Evolutionary conservation across 37 sponge, comb jelly and placozoan genomes (phyloP).

Genomic region (Petrosia ficiformis): DNA sequence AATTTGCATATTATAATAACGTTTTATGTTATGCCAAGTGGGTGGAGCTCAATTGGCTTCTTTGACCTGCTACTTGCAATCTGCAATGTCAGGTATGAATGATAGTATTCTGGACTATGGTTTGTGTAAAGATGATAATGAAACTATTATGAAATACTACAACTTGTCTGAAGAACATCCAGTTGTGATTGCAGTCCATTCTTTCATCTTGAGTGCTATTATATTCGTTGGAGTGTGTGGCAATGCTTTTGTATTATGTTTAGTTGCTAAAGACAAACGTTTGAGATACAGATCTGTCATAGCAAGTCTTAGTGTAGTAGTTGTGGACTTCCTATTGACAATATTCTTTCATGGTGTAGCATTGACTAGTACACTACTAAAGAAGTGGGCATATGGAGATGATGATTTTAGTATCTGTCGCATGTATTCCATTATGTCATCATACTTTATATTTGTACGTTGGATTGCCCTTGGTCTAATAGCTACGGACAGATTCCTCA

Average conservation of each 20-base stretch:
- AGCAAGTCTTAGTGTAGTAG: not conserved
- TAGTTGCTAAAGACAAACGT: not conserved
- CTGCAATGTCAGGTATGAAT: no score
- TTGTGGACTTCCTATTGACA: not conserved
- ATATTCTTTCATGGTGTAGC: not conserved
- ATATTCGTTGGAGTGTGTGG: no score
- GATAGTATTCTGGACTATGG: no score
- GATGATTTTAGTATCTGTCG: not conserved
- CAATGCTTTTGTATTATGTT: not conserved
- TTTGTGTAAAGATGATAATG: no score
- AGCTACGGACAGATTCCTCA: not conserved
- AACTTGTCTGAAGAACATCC: no score
- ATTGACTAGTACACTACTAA: not conserved
- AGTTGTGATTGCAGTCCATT: no score
- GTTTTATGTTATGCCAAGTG: no score
- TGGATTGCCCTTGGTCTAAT: not conserved
- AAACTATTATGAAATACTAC: no score
- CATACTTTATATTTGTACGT: not conserved
- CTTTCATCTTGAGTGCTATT: no score
- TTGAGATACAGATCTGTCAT: not conserved
- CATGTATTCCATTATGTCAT: not conserved
- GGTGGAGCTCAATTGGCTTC: no score
- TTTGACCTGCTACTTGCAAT: no score
- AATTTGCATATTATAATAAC: no score
- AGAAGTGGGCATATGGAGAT: not conserved